A percentile compares a stretch with the other conserved stretches of the same genome.
These are phyloP conservation scores for Muscicapa comitata DNA, from an alignment of 2,797 vertebrate species.

Conservation along the genomic window DNA sequence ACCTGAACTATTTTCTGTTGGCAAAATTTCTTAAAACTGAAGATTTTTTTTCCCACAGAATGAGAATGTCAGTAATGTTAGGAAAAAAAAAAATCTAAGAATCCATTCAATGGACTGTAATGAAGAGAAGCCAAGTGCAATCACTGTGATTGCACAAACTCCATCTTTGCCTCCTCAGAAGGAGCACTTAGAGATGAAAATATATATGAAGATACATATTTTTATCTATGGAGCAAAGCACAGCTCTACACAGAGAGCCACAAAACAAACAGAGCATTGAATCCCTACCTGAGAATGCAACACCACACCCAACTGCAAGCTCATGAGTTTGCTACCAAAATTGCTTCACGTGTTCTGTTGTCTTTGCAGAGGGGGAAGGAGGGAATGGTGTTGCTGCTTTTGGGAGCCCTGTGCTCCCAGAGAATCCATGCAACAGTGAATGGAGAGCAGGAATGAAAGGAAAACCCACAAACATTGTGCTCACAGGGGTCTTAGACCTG, in stretches of 20 bases:
- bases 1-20: not conserved
- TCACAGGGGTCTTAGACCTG: not conserved
- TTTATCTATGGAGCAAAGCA: not conserved
- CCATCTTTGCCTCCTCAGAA: not conserved
- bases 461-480: not conserved
- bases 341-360: not conserved
- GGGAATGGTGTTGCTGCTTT: not conserved
- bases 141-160: conserved; percentile 4
- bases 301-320: not conserved
- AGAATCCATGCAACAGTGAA: not conserved
- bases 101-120: not conserved
- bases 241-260: not conserved
- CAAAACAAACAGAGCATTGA: not conserved
- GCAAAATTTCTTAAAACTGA: not conserved
- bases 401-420: not conserved
- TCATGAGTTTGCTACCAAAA: not conserved
- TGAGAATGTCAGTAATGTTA: not conserved
- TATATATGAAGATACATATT: not conserved
- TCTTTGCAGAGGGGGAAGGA: not conserved
- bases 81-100: conserved; percentile 4
- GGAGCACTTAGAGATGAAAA: not conserved
- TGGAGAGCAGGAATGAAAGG: not conserved
- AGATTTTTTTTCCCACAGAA: not conserved
- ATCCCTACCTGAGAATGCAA: not conserved
- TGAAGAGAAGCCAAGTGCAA: conserved; percentile 21